These are phyloP conservation scores for Noctua fimbriata DNA, from an alignment of 2,888 invertebrate genomes.

Conservation along the genomic window DNA sequence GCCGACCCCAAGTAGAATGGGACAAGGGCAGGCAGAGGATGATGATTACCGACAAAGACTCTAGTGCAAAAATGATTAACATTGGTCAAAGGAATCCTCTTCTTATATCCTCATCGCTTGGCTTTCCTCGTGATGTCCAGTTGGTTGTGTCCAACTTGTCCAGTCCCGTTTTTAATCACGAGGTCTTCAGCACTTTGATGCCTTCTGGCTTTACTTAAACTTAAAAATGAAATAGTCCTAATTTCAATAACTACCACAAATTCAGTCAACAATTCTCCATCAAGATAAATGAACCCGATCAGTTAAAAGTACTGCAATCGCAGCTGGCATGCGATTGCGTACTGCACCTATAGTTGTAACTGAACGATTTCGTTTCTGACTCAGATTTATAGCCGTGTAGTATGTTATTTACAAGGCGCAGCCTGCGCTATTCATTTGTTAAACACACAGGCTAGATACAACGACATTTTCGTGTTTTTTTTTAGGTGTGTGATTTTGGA, in stretches of 20 bases:
- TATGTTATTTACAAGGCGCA: slow-evolving; percentile 37
- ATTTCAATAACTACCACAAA: not conserved
- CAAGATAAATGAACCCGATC: slow-evolving; percentile 16
- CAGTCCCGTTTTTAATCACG: not conserved
- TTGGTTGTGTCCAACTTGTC: not conserved
- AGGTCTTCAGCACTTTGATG: not conserved
- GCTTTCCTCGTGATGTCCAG: not conserved
- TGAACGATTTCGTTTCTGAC: slow-evolving; percentile 24
- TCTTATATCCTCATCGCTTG: not conserved
- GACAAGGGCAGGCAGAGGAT: no score
- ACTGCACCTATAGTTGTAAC: not conserved
- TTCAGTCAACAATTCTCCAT: no score
- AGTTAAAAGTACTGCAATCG: slow-evolving; percentile 13
- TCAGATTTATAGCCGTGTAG: slow-evolving; percentile 27
- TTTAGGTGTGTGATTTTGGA: not conserved
- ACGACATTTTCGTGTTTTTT: slow-evolving; percentile 5
- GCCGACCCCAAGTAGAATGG: no score
- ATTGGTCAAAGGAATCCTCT: not conserved
- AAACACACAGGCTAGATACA: not conserved
- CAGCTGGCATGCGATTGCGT: slow-evolving; percentile 14
- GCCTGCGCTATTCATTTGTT: slow-evolving; percentile 28
- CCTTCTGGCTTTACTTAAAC: not conserved
- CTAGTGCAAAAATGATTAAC: no score
- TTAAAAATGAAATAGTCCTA: not conserved
- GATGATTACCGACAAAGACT: no score